Conservation (phyloP, 2,888 invertebrate species). For the Microctonus hyperodae region DNA sequence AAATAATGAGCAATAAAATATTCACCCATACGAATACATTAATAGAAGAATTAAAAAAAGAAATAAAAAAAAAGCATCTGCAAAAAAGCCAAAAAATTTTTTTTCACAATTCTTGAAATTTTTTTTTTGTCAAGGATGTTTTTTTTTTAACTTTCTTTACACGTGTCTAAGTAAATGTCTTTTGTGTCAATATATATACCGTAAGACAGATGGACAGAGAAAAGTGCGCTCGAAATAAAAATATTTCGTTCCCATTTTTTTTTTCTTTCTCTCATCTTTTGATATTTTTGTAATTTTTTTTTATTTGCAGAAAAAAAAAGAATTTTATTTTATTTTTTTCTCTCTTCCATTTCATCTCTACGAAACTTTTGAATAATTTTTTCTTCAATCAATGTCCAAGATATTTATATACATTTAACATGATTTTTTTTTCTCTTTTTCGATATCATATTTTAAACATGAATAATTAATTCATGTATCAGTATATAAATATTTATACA, state of each 20-base stretch:
- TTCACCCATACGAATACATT: no score
- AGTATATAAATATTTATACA: no score
- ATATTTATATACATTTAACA: no score
- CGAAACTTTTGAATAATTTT: no score
- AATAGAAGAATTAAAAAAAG: no score
- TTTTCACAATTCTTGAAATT: not conserved
- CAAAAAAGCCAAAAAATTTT: not conserved
- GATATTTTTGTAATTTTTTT: not conserved
- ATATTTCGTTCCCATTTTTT: slow-evolving; percentile 11
- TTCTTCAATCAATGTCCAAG: no score
- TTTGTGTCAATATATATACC: slow-evolving; percentile 15
- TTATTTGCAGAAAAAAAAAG: no score
- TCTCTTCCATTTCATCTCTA: no score
- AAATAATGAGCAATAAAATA: not conserved
- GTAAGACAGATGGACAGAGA: not conserved
- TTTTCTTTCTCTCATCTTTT: slow-evolving; percentile 10
- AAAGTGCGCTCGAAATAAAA: slow-evolving; percentile 20
- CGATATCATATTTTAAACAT: no score
- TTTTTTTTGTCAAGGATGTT: not conserved
- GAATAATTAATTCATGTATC: no score
- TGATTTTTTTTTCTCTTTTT: no score
- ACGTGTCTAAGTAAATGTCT: slow-evolving; percentile 7
- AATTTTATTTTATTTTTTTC: no score
- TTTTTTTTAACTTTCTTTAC: not conserved
- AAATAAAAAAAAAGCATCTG: not conserved